These are phyloP conservation scores for Pterocles burchelli DNA, from an alignment of 2,113 vertebrate species.

Conservation along the genomic window DNA sequence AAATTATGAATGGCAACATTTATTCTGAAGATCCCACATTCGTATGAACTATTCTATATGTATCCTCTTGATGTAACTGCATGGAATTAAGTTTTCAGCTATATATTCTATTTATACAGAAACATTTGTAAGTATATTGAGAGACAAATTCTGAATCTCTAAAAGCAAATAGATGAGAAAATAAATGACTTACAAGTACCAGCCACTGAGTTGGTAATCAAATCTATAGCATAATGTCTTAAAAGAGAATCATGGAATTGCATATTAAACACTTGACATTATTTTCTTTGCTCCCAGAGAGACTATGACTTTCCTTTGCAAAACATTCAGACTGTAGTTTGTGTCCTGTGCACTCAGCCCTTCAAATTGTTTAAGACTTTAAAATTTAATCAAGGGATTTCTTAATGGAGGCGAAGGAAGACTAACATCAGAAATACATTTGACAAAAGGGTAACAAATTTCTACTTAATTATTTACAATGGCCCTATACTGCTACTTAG, in stretches of 20 bases:
- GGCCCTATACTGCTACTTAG: conserved; percentile 76
- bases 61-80: not conserved
- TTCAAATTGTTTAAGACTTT: conserved; percentile 87
- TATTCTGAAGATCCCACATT: not conserved
- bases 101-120: conserved; percentile 24
- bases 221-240: conserved; percentile 69
- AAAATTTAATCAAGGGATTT: conserved; percentile 89
- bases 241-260: conserved; percentile 64
- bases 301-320: conserved; percentile 80
- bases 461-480: conserved; percentile 89
- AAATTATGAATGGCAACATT: not conserved
- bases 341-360: conserved; percentile 77
- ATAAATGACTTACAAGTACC: conserved; percentile 67
- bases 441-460: conserved; percentile 87
- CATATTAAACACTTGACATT: conserved; percentile 77
- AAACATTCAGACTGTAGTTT: conserved; percentile 75
- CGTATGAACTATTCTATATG: not conserved
- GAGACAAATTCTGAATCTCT: conserved; percentile 33
- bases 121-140: conserved; percentile 55
- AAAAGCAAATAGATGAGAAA: conserved; percentile 58
- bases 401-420: conserved; percentile 83
- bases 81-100: conserved; percentile 8
- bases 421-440: conserved; percentile 84
- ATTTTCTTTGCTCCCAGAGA: conserved; percentile 79
- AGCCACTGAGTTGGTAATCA: conserved; percentile 68